phyloP scores from a whole-genome alignment of 2,113 vertebrate species.

The Acrocephalus arundinaceus region DNA sequence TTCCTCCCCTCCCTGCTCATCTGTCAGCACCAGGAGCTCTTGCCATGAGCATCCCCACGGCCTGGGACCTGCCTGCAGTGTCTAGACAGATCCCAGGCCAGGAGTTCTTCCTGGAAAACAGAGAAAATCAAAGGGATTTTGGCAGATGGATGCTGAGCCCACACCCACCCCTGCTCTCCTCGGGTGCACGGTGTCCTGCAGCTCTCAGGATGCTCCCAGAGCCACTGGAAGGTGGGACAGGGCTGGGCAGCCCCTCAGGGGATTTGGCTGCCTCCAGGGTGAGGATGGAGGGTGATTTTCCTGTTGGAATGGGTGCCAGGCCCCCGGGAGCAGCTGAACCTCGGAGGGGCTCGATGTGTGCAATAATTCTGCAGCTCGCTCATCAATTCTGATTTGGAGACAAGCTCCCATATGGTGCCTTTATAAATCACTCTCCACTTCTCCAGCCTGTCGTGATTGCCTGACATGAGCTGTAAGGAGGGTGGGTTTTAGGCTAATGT shows the following conservation, averaged over 20 bases:
- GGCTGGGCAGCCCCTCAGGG: neutral
- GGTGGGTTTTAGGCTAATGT: conserved; percentile 31
- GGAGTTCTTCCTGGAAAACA: neutral
- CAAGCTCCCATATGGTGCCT: conserved; percentile 62
- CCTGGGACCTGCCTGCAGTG: neutral
- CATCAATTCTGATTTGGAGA: conserved; percentile 49
- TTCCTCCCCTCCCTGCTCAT: neutral
- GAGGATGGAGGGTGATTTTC: neutral
- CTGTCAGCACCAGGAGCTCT: neutral
- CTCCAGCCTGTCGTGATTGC: conserved; percentile 48
- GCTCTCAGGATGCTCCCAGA: accelerated
- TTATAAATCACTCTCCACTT: conserved; percentile 50
- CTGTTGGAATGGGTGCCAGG: accelerated
- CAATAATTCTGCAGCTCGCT: conserved; percentile 29
- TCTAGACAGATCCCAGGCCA: conserved; percentile 15
- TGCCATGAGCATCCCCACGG: neutral
- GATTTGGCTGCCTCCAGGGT: accelerated
- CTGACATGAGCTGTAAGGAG: conserved; percentile 43
- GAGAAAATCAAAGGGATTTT: neutral
- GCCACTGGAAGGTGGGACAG: accelerated
- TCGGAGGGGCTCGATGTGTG: neutral
- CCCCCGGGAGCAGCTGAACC: neutral
- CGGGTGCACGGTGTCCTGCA: accelerated
- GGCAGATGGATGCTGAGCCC: neutral
- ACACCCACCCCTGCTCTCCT: neutral